Conservation (phyloP, 53 echinoderm and acorn worm species). For the Henricia sp. region DNA sequence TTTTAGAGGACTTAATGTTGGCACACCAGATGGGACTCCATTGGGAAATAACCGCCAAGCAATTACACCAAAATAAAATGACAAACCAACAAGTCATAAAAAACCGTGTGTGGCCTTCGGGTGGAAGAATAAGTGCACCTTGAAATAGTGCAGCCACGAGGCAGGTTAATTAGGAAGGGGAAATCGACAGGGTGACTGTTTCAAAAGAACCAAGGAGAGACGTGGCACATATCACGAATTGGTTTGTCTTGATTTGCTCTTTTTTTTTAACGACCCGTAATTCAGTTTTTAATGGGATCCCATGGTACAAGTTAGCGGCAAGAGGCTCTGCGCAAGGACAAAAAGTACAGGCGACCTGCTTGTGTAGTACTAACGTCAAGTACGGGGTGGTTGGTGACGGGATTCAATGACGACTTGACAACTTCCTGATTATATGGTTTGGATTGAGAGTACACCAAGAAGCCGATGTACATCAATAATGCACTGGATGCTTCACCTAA, state of each 20-base stretch:
- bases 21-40: constrained; percentile 4
- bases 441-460: constrained; percentile 44
- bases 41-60: constrained; percentile 18
- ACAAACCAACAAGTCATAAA: constrained; percentile 25
- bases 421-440: constrained; percentile 63
- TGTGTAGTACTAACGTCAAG: too few relatives aligned
- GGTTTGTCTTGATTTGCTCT: not conserved
- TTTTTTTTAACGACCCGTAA: not conserved
- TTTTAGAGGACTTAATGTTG: not conserved
- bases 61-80: constrained; percentile 25
- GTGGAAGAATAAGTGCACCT: constrained; percentile 51
- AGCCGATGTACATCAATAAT: constrained; percentile 27
- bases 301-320: constrained; percentile 29
- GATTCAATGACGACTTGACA: constrained; percentile 55
- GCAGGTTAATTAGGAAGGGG: constrained; percentile 51
- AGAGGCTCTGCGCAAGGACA: constrained; percentile 29
- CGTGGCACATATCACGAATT: constrained; percentile 57
- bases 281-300: constrained; percentile 2
- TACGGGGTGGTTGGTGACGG: not conserved
- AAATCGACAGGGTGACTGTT: constrained; percentile 36
- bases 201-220: constrained; percentile 44
- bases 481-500: constrained; percentile 15
- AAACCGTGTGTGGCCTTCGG: constrained; percentile 30
- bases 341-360: constrained; percentile 50
- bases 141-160: constrained; percentile 62